Conservation (phyloP, 1,140 invertebrate species). For the Zaprionus africanus region DNA sequence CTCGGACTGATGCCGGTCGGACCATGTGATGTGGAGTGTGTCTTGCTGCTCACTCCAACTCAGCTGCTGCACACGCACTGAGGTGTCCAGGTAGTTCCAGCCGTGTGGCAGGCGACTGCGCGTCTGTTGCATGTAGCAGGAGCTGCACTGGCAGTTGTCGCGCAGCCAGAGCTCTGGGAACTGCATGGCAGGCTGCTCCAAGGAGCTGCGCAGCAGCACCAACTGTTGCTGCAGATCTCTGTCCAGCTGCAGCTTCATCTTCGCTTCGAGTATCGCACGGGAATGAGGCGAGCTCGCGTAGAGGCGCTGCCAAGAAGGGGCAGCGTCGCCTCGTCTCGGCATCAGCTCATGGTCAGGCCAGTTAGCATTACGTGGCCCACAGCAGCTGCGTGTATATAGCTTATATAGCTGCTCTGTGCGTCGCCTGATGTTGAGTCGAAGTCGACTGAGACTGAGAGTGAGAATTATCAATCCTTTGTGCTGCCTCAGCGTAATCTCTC, state of each 20-base stretch:
- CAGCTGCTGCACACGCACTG: constrained; percentile 53
- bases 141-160: constrained; percentile 88
- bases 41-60: constrained; percentile 42
- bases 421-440: constrained; percentile 38
- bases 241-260: constrained; percentile 18
- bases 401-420: constrained; percentile 20
- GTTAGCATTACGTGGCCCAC: constrained; percentile 36
- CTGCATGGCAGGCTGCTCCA: constrained; percentile 68
- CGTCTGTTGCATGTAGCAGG: constrained; percentile 87
- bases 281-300: constrained; percentile 8
- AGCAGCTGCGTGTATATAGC: neutral
- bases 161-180: constrained; percentile 88
- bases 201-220: constrained; percentile 37
- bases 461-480: constrained; percentile 75
- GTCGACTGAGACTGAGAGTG: constrained; percentile 43
- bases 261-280: neutral
- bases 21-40: constrained; percentile 84
- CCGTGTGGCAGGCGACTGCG: constrained; percentile 85
- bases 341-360: constrained; percentile 16
- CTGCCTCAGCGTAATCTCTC: constrained; percentile 34
- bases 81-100: constrained; percentile 66
- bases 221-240: constrained; percentile 36
- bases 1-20: constrained; percentile 86
- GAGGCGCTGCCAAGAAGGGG: neutral
- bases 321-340: neutral